A percentile compares a stretch with the other conserved stretches of the same genome.
Conservation (phyloP, 1,140 invertebrate genomes). For the Trichomalopsis sarcophagae region DNA sequence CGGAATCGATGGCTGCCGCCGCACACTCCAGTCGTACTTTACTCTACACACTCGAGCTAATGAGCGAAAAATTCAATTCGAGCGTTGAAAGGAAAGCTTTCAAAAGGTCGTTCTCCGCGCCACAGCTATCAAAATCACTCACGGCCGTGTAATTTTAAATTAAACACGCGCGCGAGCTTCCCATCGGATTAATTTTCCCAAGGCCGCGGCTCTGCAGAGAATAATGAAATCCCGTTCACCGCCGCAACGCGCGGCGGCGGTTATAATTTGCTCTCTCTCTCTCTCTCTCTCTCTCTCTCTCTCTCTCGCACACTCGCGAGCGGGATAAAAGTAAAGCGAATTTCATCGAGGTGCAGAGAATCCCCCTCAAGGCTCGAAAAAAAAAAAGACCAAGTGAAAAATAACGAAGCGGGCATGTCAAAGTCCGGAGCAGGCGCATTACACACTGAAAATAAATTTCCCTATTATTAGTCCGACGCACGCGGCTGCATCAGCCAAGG, state of each 20-base stretch:
- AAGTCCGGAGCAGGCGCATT: neutral
- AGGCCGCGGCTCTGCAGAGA: neutral
- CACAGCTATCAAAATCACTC: neutral
- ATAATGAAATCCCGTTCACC: neutral
- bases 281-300: no score
- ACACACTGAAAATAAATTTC: slow-evolving; percentile 25
- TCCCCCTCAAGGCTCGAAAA: neutral
- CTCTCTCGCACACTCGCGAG: neutral
- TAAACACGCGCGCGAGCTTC: neutral
- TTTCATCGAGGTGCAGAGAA: neutral
- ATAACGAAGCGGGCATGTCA: neutral
- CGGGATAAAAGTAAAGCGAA: neutral
- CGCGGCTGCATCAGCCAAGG: neutral
- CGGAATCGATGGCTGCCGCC: no score
- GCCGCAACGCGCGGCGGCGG: no score
- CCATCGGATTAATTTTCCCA: neutral
- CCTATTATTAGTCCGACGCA: neutral
- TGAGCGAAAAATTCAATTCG: neutral
- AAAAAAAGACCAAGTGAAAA: neutral
- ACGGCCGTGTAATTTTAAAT: neutral
- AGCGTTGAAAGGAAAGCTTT: no score
- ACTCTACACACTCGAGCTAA: neutral
- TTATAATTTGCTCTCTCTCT: no score
- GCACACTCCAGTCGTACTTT: no score
- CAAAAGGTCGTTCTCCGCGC: neutral